Percentiles rank a stretch among this genome's conserved stretches.
phyloP scores from a whole-genome alignment of 2,113 vertebrate species.

The Gobiocypris rarus region DNA sequence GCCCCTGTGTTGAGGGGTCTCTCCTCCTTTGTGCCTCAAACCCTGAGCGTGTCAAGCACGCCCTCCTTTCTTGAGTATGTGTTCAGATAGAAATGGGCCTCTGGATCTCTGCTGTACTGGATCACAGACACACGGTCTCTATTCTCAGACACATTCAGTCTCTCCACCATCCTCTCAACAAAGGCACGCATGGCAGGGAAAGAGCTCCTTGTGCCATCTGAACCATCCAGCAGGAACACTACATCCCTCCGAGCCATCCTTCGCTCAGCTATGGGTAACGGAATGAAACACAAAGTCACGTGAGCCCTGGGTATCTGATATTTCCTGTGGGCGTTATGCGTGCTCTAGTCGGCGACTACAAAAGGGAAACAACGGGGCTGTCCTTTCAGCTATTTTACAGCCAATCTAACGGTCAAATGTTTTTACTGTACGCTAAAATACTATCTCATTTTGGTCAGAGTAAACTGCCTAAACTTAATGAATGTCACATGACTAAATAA shows the following conservation, averaged over 20 bases:
- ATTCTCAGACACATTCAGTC: constrained; percentile 82
- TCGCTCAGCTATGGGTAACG: constrained; percentile 57
- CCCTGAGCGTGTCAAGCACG: constrained; percentile 27
- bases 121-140: constrained; percentile 83
- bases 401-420: background rate
- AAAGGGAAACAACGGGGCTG: background rate
- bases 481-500: background rate
- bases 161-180: constrained; percentile 80
- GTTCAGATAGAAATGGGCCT: constrained; percentile 51
- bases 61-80: constrained; percentile 29
- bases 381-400: background rate
- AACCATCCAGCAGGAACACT: constrained; percentile 94
- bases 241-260: constrained; percentile 81
- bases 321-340: background rate
- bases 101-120: constrained; percentile 83
- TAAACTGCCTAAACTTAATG: background rate
- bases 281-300: constrained; percentile 54
- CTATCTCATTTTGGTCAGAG: background rate
- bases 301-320: background rate
- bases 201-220: constrained; percentile 75
- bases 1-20: constrained; percentile 34
- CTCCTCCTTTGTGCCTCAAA: constrained; percentile 53
- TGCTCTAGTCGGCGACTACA: background rate
- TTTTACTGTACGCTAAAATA: background rate
- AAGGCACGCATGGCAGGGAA: constrained; percentile 88